Base-by-base conservation (phyloP, 2,797 vertebrate genomes). In the Sebastes variabilis region DNA sequence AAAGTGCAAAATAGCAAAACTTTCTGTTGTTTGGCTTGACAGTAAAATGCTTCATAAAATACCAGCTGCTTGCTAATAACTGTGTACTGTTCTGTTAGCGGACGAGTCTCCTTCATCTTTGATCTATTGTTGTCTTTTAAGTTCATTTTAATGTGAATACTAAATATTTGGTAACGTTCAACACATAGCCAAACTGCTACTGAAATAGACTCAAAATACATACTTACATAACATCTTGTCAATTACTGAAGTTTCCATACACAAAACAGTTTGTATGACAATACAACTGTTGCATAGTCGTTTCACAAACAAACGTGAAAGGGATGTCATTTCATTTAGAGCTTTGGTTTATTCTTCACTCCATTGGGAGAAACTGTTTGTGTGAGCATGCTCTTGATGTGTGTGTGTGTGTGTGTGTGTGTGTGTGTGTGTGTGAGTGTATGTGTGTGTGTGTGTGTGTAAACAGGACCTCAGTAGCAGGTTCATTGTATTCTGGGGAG, bases 1-100 rank as follows among this genome's bases (percentile, higher is more conserved):
- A 14, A 59, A 60, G 14, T 72, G 80, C 52, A 74, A 77, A 78
- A 87, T 55, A 88, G 77, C 55, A 72, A 73, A 86, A 79, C 54
- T 77, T 81, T 67, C 22, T 68, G 56, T 79, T 70, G 69, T 88
- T 82, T 76, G 24, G 25, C 49, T 70, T 78, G 30, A 72, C 66
- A 71, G 25, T 67, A 25, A 84, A 85, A 66, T 65, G 42, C 60
- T 59, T 83, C 27, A 36, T 81, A 59, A 77, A 83, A 65, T 11
- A 12, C 22, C 14, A 11, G 36, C 27, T 74, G 30, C 42, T 67
- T 68, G 7, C 30, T 62, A 32, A 29, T 56, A 79, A 42, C 24
- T 61, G 32, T 61, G 27, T 29, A 2, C 13, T 77, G 27, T 16
- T 77, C 58, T 77, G 16, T 55, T 72, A n/a, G 27, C 1, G 7